Conservation (phyloP, 2,113 vertebrate species). For the Cervus canadensis region DNA sequence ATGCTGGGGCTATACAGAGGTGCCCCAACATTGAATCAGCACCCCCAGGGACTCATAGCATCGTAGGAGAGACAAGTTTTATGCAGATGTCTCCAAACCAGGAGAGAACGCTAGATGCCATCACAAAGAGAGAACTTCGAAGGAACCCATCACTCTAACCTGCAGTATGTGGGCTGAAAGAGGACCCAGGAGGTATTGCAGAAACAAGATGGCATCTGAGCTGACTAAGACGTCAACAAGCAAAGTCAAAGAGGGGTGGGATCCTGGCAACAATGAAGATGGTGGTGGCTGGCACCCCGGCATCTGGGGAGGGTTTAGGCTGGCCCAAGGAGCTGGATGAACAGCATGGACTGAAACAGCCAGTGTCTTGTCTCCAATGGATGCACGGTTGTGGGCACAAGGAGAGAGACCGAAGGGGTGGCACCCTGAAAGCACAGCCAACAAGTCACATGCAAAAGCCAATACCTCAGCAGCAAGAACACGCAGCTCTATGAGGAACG, state of each 20-base stretch:
- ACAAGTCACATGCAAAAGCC: background rate
- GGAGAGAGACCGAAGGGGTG: background rate
- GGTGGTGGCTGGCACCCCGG: rapidly evolving
- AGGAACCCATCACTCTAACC: rapidly evolving
- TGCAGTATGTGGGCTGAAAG: background rate
- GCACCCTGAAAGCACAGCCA: background rate
- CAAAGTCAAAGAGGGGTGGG: background rate
- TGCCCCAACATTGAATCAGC: rapidly evolving
- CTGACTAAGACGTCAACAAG: background rate
- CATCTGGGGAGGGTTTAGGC: background rate
- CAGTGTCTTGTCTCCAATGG: rapidly evolving
- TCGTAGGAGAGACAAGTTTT: background rate
- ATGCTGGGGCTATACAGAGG: rapidly evolving
- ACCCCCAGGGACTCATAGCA: background rate
- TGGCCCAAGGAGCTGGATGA: background rate
- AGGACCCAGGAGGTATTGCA: rapidly evolving
- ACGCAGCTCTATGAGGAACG: background rate
- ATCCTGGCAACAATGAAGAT: background rate
- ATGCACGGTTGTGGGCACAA: background rate
- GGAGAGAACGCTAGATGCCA: background rate
- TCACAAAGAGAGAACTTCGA: rapidly evolving
- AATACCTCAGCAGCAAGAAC: background rate
- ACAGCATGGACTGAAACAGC: background rate
- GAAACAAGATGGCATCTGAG: background rate
- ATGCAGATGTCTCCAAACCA: background rate